A percentile compares a stretch with the other conserved stretches of the same genome.
phyloP scores from a whole-genome alignment of 2,113 vertebrate genomes.

The Vireo altiloquus region DNA sequence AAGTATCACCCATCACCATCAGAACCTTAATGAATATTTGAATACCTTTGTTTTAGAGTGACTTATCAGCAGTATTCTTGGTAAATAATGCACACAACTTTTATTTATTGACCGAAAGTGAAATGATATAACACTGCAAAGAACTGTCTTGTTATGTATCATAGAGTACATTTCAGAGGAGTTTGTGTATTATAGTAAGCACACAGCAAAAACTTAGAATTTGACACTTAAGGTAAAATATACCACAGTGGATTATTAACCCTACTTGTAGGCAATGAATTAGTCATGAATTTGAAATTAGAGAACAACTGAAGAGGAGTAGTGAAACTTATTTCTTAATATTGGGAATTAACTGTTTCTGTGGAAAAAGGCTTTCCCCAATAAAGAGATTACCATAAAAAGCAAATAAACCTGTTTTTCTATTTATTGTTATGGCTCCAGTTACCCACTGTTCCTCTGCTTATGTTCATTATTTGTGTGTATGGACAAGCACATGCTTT shows the following conservation, averaged over 20 bases:
- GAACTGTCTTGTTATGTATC: constrained; percentile 6
- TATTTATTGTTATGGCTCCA: background rate
- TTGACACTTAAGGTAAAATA: background rate
- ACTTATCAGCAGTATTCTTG: background rate
- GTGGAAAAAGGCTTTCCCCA: background rate
- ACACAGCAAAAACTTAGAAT: background rate
- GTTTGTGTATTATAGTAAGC: background rate
- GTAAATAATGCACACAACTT: background rate
- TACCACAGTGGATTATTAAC: background rate
- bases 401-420: background rate
- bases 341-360: background rate
- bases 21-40: background rate
- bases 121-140: background rate
- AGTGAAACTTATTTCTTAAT: background rate
- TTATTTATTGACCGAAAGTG: background rate
- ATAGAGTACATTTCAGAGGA: background rate
- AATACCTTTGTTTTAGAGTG: background rate
- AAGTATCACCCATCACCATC: background rate
- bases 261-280: background rate
- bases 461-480: background rate
- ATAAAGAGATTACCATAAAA: background rate
- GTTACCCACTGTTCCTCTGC: background rate
- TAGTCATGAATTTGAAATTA: background rate
- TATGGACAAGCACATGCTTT: background rate
- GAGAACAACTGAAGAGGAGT: background rate